Conservation (phyloP, 2,797 vertebrate species). For the Potorous gilbertii region DNA sequence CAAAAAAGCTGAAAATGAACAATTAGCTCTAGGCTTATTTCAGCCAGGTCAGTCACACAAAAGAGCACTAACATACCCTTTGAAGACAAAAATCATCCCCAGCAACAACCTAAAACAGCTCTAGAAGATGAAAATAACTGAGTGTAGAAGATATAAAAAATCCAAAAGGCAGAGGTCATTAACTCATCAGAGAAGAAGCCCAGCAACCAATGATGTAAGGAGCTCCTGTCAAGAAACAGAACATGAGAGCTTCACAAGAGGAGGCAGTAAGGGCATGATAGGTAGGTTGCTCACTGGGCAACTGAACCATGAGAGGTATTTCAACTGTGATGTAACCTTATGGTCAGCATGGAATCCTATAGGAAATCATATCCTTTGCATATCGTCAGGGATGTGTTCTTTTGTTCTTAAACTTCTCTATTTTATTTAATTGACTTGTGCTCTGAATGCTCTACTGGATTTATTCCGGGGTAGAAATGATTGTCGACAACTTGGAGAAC, state of each 20-base stretch:
- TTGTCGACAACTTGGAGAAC: background rate
- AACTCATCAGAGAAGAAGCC: background rate
- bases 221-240: background rate
- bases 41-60: background rate
- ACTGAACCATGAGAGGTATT: background rate
- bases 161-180: background rate
- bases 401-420: background rate
- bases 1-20: background rate
- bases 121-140: background rate
- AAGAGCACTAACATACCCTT: background rate
- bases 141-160: background rate
- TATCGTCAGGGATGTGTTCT: background rate
- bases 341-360: background rate
- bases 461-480: background rate
- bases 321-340: background rate
- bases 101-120: background rate
- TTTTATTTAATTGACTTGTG: background rate
- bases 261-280: background rate
- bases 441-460: background rate
- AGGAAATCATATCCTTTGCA: background rate
- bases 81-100: background rate
- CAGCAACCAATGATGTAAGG: background rate
- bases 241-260: background rate
- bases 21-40: background rate
- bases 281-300: background rate